These are phyloP conservation scores for Lethenteron camtschaticum DNA, from an alignment of 2,113 vertebrate species.

Conservation along the genomic window DNA sequence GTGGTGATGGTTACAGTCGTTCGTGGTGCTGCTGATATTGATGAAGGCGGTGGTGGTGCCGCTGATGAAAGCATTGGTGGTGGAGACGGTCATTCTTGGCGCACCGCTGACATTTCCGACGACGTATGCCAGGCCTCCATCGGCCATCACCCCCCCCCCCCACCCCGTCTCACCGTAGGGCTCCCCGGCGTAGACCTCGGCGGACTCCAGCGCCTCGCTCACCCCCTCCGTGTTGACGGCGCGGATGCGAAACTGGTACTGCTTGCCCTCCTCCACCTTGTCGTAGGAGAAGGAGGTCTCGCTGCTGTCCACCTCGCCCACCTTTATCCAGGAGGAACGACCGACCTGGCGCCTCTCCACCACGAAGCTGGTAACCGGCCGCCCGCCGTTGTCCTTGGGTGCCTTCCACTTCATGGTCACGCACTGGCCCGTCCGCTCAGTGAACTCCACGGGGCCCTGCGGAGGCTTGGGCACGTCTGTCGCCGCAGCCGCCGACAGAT, in stretches of 20 bases:
- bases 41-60: no score
- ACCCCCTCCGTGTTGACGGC: slow-evolving; percentile 17
- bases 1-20: no score
- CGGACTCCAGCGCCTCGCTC: slow-evolving; percentile 22
- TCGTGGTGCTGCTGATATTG: no score
- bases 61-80: no score
- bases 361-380: slow-evolving; percentile 22
- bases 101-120: no score
- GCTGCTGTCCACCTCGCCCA: slow-evolving; percentile 18
- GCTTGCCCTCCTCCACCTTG: slow-evolving; percentile 23
- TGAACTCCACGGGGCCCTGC: slow-evolving; percentile 24
- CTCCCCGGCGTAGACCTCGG: slow-evolving; percentile 22
- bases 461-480: slow-evolving; percentile 25
- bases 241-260: slow-evolving; percentile 21
- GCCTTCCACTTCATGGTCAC: slow-evolving; percentile 30
- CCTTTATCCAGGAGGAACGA: slow-evolving; percentile 23
- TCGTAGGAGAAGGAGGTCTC: slow-evolving; percentile 19
- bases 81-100: no score
- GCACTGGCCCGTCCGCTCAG: slow-evolving; percentile 17
- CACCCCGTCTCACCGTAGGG: slow-evolving; percentile 18
- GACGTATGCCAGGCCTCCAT: no score
- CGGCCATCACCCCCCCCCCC: neutral
- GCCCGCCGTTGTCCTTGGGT: slow-evolving; percentile 20
- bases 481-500: neutral
- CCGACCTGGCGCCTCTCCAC: slow-evolving; percentile 16